Evolutionary conservation across 2,888 invertebrate species (phyloP).

Genomic region (Trissoscelio sp.): DNA sequence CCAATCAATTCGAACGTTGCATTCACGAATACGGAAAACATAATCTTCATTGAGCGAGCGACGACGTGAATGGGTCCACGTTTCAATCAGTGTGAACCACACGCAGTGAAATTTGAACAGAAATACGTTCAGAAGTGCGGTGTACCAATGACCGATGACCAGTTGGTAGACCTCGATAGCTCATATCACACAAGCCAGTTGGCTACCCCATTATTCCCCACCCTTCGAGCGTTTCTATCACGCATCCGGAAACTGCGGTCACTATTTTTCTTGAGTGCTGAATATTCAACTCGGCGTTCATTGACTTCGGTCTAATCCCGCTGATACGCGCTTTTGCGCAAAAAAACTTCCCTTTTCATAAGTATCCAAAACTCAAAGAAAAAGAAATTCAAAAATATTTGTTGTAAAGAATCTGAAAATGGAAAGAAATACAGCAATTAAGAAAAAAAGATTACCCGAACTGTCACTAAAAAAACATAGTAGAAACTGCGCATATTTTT

Average conservation of each 20-base stretch:
- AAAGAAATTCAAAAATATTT: too few relatives aligned
- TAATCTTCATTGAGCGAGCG: slow-evolving; percentile 63
- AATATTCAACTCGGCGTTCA: slow-evolving; percentile 40
- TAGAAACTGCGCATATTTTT: too few relatives aligned
- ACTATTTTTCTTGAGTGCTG: slow-evolving; percentile 54
- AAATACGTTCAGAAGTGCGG: slow-evolving; percentile 21
- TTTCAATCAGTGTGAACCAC: slow-evolving; percentile 65
- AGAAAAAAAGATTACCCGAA: too few relatives aligned
- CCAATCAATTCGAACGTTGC: slow-evolving; percentile 51
- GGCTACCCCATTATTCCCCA: slow-evolving; percentile 72
- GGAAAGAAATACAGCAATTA: too few relatives aligned
- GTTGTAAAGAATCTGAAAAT: too few relatives aligned
- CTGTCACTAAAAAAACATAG: too few relatives aligned
- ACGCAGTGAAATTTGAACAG: slow-evolving; percentile 57
- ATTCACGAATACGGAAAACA: slow-evolving; percentile 63
- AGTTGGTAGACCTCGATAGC: slow-evolving; percentile 77
- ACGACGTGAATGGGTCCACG: slow-evolving; percentile 52
- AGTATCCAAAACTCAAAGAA: background rate
- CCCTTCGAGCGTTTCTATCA: slow-evolving; percentile 59
- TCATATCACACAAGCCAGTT: slow-evolving; percentile 76
- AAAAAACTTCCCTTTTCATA: slow-evolving; percentile 12
- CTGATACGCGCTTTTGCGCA: slow-evolving; percentile 3
- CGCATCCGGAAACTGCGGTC: slow-evolving; percentile 56
- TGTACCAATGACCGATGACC: slow-evolving; percentile 71
- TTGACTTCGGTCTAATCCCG: slow-evolving; percentile 35